phyloP scores from a whole-genome alignment of 1,140 invertebrate species.

The Amyelois transitella region DNA sequence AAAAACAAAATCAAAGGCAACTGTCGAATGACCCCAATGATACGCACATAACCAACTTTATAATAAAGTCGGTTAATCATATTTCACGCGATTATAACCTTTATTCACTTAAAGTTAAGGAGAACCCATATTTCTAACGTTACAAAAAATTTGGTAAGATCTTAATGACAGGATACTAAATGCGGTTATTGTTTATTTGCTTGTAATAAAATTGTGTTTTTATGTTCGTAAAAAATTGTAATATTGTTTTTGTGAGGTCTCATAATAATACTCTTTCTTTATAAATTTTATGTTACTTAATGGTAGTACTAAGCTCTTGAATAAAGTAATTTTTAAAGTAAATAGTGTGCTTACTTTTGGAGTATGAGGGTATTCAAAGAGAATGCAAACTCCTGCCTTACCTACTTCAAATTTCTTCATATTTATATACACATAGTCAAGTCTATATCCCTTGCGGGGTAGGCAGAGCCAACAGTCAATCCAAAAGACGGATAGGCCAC shows the following conservation, averaged over 20 bases:
- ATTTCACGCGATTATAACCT: background rate
- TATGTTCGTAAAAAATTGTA: background rate
- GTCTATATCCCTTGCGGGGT: too few species aligned
- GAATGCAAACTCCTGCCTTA: too few species aligned
- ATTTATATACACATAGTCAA: too few species aligned
- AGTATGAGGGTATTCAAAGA: too few species aligned
- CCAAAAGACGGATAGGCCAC: too few species aligned
- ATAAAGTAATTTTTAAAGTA: too few species aligned
- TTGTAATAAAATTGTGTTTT: constrained; percentile 8
- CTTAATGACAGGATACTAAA: constrained; percentile 16
- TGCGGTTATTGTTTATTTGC: constrained; percentile 10
- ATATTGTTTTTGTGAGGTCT: background rate
- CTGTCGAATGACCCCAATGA: constrained; percentile 34
- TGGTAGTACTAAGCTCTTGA: background rate
- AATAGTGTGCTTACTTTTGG: too few species aligned
- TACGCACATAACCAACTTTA: constrained; percentile 1
- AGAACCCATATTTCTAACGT: background rate
- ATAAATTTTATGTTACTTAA: background rate
- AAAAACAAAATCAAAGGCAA: constrained; percentile 15
- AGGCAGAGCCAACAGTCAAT: too few species aligned
- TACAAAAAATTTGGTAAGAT: background rate
- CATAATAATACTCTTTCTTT: background rate
- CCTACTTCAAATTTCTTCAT: too few species aligned
- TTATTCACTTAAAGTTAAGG: background rate
- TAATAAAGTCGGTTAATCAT: background rate